Evolutionary conservation across 2,888 invertebrate species (phyloP).

Genomic region (Euphydryas editha): DNA sequence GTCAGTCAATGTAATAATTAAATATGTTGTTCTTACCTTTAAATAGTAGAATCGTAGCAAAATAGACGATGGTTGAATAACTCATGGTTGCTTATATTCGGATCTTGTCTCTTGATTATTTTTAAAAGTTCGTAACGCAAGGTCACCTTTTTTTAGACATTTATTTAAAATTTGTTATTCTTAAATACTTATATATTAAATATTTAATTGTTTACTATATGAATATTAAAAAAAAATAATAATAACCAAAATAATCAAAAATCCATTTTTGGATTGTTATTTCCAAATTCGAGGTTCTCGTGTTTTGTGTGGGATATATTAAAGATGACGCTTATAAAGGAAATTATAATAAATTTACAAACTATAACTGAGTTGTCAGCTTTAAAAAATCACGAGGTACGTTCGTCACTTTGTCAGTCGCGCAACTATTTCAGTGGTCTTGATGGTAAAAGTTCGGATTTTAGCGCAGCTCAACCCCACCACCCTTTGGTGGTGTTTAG

Average conservation of each 20-base stretch:
- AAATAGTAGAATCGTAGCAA: conserved; percentile 16
- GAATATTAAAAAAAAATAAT: too few species aligned
- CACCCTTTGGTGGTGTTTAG: conserved; percentile 66
- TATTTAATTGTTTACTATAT: not conserved
- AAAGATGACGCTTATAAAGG: not conserved
- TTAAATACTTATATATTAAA: not conserved
- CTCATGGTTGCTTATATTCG: conserved; percentile 6
- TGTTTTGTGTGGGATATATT: not conserved
- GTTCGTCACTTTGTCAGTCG: conserved; percentile 62
- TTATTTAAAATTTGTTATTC: not conserved
- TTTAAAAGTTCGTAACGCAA: not conserved
- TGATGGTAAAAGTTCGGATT: conserved; percentile 53
- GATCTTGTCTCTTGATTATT: not conserved
- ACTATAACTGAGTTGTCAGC: conserved; percentile 26
- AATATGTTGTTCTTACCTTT: conserved; percentile 14
- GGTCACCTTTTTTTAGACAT: conserved; percentile 6
- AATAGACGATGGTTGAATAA: conserved; percentile 6
- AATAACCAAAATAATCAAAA: not conserved
- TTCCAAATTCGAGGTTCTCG: not conserved
- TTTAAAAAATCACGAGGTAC: conserved; percentile 45
- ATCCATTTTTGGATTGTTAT: not conserved
- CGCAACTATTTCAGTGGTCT: conserved; percentile 60
- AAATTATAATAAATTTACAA: not conserved
- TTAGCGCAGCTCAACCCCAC: conserved; percentile 57
- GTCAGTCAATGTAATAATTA: too few species aligned